Conservation (phyloP, 2,888 invertebrate genomes). For the Drosophila borborema region DNA sequence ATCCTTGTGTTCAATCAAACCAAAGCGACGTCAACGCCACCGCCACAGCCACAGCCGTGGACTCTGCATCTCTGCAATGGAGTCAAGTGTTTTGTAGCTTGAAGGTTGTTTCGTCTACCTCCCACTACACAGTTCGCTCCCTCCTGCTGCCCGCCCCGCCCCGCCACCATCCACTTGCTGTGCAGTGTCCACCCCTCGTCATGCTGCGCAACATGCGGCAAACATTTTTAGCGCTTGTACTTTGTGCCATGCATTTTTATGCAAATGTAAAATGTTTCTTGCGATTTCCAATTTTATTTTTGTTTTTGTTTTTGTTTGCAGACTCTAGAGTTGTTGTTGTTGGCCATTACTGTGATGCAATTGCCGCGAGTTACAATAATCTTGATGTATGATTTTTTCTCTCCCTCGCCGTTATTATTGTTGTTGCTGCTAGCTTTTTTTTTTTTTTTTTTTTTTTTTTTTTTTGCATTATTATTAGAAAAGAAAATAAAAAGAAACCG, state of each 20-base stretch:
- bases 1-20: constrained; percentile 72
- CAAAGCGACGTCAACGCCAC: constrained; percentile 62
- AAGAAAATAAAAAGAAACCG: constrained; percentile 35
- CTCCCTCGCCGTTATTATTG: constrained; percentile 45
- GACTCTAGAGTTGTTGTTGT: constrained; percentile 41
- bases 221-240: constrained; percentile 80
- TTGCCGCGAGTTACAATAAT: constrained; percentile 81
- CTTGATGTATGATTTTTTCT: constrained; percentile 78
- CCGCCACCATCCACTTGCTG: not conserved
- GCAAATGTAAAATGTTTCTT: constrained; percentile 81
- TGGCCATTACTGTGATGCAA: constrained; percentile 78
- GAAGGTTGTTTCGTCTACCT: constrained; percentile 76
- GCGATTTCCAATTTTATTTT: constrained; percentile 67
- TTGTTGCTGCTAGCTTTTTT: constrained; percentile 5
- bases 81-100: constrained; percentile 79
- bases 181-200: constrained; percentile 24
- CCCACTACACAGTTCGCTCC: constrained; percentile 53
- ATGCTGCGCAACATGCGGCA: constrained; percentile 71
- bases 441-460: constrained; percentile 16
- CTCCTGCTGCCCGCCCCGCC: not conserved
- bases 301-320: constrained; percentile 28
- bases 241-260: constrained; percentile 77
- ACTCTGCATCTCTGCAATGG: constrained; percentile 16
- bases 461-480: constrained; percentile 58
- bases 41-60: not conserved